Base-by-base conservation (phyloP, 2,888 invertebrate species). In the Furcula furcula region DNA sequence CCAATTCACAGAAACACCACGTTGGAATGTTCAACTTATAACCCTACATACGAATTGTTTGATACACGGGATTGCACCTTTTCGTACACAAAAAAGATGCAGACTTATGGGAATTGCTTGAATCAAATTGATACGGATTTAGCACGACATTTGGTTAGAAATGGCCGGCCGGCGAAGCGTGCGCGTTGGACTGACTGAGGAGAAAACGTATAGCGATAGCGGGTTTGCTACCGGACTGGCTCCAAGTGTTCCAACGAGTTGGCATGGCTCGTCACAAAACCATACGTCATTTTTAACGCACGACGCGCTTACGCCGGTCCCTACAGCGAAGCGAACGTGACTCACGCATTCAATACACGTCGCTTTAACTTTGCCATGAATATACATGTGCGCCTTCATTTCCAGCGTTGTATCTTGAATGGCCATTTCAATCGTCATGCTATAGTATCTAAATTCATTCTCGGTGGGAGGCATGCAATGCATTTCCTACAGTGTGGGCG, bases 271-370 rank as follows among this genome's bases (percentile, higher is more conserved):
- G 58, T 62, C 51, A 55, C 57, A 48, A 65, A 64, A 70, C n/a
- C n/a, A n/a, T n/a, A 79, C 77, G 76, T 79, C 76, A 81, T 62
- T 60, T 65, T 68, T 67, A 77, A 74, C 74, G 67, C 66, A 56
- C 71, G 64, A 75, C 66, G 78, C 80, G 78, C 72, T 46, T 71
- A 81, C 81, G 76, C 77, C 54, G 73, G 40, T 57, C 47, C 42
- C 29, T 30, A 40, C 19, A 31, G 15, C 9, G 10, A 9, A 21
- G 18, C 43, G 46, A 38, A 29, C 20, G 32, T 49, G 18, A 7
- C 28, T 10, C 47, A 28, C 10, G 36, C 14, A 5, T 40, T 19
- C 7, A 6, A 13, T 64, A 42, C 69, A 64, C 59, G 53, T 15
- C 63, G 29, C 27, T 13, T 41, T 33, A 19, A 1, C 10, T 11